Percentiles rank a stretch among this genome's conserved stretches.
Evolutionary conservation across 2,797 vertebrate species (phyloP).

Genomic region (Trematomus bernacchii): DNA sequence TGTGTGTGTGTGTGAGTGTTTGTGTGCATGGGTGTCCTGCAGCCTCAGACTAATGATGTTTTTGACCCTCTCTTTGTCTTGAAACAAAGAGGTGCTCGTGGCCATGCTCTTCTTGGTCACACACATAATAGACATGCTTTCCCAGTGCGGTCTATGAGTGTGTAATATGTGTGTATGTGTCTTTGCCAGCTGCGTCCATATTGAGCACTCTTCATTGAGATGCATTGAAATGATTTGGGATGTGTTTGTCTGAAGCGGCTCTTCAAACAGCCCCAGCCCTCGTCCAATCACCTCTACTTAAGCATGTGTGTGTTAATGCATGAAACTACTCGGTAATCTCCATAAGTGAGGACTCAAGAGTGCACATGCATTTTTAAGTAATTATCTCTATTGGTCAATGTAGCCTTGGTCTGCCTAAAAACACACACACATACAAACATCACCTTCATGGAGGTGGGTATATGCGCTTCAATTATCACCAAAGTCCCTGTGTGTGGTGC

Average conservation of each 20-base stretch:
- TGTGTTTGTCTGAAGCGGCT: slow-evolving; percentile 64
- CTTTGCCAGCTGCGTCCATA: slow-evolving; percentile 67
- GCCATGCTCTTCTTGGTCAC: slow-evolving; percentile 48
- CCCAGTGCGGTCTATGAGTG: background rate
- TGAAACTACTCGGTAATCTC: slow-evolving; percentile 55
- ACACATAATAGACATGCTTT: slow-evolving; percentile 40
- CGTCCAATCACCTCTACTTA: slow-evolving; percentile 43
- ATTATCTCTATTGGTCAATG: slow-evolving; percentile 61
- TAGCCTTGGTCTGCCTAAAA: slow-evolving; percentile 1
- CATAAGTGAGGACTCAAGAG: slow-evolving; percentile 65
- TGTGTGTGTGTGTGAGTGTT: slow-evolving; percentile 18
- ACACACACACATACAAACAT: slow-evolving; percentile 24
- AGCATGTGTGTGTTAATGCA: slow-evolving; percentile 36
- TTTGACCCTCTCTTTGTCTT: slow-evolving; percentile 74
- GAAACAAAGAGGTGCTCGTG: slow-evolving; percentile 71
- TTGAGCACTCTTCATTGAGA: slow-evolving; percentile 77
- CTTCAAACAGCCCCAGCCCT: slow-evolving; percentile 63
- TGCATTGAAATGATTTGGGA: slow-evolving; percentile 75
- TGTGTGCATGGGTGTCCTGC: slow-evolving; percentile 45
- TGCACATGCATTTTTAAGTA: slow-evolving; percentile 62
- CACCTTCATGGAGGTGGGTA: background rate
- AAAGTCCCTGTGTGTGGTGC: slow-evolving; percentile 38
- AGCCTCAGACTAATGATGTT: slow-evolving; percentile 62
- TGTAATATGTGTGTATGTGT: slow-evolving; percentile 39
- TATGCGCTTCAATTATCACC: slow-evolving; percentile 55